Conservation (phyloP, 1,140 invertebrate genomes). For the Sarcophaga bullata region DNA sequence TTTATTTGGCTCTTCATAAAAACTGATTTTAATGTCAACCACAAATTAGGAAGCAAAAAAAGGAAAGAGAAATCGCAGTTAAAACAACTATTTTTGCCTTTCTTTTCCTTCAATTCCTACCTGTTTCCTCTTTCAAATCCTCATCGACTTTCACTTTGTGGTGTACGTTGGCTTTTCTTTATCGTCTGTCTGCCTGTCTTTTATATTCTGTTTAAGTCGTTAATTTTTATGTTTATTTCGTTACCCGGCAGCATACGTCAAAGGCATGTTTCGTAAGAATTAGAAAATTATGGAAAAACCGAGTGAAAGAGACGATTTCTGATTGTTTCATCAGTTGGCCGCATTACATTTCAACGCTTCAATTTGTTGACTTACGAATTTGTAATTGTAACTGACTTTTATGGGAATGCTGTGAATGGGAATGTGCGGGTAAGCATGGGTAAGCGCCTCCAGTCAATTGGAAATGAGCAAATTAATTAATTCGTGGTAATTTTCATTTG, state of each 20-base stretch:
- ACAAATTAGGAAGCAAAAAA: not conserved
- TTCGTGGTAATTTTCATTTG: not conserved
- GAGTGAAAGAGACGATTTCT: no score
- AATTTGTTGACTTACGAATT: no score
- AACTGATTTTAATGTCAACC: slow-evolving; percentile 28
- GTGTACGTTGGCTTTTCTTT: not conserved
- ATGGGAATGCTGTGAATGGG: not conserved
- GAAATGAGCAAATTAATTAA: slow-evolving; percentile 18
- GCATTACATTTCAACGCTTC: no score
- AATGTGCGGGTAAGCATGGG: no score
- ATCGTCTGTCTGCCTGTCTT: not conserved
- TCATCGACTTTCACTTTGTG: not conserved
- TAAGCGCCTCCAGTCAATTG: slow-evolving; percentile 25
- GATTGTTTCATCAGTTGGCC: no score
- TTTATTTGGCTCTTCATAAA: not conserved
- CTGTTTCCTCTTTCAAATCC: not conserved
- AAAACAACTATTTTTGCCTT: slow-evolving; percentile 23
- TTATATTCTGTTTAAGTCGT: slow-evolving; percentile 19
- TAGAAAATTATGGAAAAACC: no score
- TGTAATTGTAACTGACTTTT: slow-evolving; percentile 4
- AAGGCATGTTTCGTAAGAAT: not conserved
- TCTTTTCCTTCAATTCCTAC: not conserved
- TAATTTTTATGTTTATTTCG: slow-evolving; percentile 29
- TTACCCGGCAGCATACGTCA: not conserved
- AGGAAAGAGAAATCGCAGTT: not conserved